These are phyloP conservation scores for Hoplodrina ambigua DNA, from an alignment of 2,888 invertebrate genomes.

Conservation along the genomic window DNA sequence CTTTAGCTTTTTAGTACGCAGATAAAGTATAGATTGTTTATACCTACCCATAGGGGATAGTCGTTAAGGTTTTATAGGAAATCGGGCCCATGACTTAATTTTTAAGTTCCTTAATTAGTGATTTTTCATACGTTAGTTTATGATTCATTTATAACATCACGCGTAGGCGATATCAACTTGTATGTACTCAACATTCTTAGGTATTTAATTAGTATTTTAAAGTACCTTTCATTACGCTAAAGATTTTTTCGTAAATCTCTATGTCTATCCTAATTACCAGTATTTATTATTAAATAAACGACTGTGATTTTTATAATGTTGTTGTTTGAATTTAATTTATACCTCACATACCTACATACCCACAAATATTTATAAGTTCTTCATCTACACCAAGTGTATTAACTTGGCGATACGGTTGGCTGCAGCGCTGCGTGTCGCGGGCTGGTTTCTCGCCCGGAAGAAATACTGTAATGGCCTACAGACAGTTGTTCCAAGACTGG, in stretches of 20 bases:
- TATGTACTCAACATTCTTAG: constrained; percentile 82
- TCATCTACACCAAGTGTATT: neutral
- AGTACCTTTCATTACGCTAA: constrained; percentile 83
- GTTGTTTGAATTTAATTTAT: constrained; percentile 57
- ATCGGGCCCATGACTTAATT: constrained; percentile 89
- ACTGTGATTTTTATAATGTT: constrained; percentile 88
- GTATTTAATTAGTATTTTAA: constrained; percentile 80
- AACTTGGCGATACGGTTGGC: too few relatives aligned
- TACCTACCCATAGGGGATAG: constrained; percentile 81
- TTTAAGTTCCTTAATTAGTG: constrained; percentile 82
- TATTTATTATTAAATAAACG: constrained; percentile 89
- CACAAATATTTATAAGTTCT: neutral
- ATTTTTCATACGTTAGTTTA: constrained; percentile 63
- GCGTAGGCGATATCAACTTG: constrained; percentile 68
- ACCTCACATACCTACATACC: neutral
- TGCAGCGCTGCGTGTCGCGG: too few relatives aligned
- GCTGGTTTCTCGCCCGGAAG: too few relatives aligned
- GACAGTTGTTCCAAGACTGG: too few relatives aligned
- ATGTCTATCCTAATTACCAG: constrained; percentile 88
- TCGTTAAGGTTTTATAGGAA: constrained; percentile 85
- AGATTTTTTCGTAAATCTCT: constrained; percentile 88
- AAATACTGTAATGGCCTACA: too few relatives aligned
- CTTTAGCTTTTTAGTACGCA: constrained; percentile 85
- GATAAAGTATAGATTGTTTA: constrained; percentile 82
- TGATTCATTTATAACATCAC: constrained; percentile 66